Conservation (phyloP, 2,888 invertebrate genomes). For the Arctia plantaginis region DNA sequence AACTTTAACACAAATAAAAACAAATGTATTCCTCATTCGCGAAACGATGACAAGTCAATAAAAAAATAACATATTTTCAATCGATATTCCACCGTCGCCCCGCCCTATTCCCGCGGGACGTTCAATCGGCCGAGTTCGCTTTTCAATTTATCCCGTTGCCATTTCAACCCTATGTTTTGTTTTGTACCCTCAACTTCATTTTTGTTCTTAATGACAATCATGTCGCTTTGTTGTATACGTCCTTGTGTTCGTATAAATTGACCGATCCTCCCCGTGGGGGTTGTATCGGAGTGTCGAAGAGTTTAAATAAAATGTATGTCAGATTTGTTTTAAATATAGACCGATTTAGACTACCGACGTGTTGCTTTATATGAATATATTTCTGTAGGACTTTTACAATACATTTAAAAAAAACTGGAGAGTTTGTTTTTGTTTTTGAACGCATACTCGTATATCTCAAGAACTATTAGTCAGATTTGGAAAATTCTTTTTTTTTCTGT, state of each 20-base stretch:
- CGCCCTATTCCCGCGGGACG: conserved; percentile 73
- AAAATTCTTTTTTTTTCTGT: no score
- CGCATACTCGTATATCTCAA: not conserved
- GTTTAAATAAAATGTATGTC: not conserved
- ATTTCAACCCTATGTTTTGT: conserved; percentile 63
- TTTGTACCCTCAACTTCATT: conserved; percentile 54
- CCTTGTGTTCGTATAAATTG: conserved; percentile 17
- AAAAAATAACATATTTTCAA: conserved; percentile 35
- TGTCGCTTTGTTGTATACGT: conserved; percentile 17
- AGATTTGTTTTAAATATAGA: not conserved
- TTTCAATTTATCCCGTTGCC: conserved; percentile 78
- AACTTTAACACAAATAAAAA: not conserved
- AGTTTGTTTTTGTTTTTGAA: not conserved
- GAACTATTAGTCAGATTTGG: no score
- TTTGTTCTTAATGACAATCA: conserved; percentile 47
- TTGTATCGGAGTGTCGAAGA: not conserved
- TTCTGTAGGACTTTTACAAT: not conserved
- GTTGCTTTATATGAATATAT: not conserved
- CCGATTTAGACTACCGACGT: not conserved
- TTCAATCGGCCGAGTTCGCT: conserved; percentile 68
- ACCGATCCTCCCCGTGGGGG: conserved; percentile 19
- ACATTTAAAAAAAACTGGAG: no score
- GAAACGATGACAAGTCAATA: conserved; percentile 26
- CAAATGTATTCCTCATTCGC: not conserved
- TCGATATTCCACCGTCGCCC: conserved; percentile 51